Base-by-base conservation (phyloP, 2,113 vertebrate genomes). In the Tupaia tana region DNA sequence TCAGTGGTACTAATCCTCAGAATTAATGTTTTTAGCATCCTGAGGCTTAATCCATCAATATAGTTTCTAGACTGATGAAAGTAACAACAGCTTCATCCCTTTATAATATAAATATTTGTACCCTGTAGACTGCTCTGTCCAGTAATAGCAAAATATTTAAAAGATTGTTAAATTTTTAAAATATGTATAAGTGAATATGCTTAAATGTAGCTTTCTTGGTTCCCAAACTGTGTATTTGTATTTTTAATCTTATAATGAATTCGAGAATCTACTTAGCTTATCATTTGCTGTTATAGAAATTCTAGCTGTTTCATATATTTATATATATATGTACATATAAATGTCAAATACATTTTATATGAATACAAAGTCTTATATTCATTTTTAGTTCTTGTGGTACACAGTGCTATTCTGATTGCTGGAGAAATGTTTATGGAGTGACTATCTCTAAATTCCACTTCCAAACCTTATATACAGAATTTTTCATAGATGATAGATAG, bases 221-320 rank as follows among this genome's bases (percentile, higher is more conserved):
- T 84, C 25, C 66, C 11, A 95, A 89, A 89, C 34, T 43, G 63
- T 31, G 61, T 2, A 19, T 7, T 24, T 12, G 58, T 9, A 67
- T 85, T 64, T 95, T 83, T 66, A 73, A 73, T 66, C 66, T 59
- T 31, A 52, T 31, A 93, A 66, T 58, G 11, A 64, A 66, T 59
- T 84, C n/a, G 73, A 70, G 52, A 89, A 73, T 63, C 56, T 52
- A 90, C 52, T 86, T 69, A 95, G 29, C 87, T 52, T 74, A 56
- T 84, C 52, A 19, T 34, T 78, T 66, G 34, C 63, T 66, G 29
- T 56, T 79, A 66, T 19, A 78, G 58, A 85, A 85, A 2, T 71
- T 77, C 4, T 52, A 70, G 8, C 29, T 89, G 15, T 75, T 86
- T 86, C 54, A 80, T 78, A 81, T 74, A 59, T 27, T 58, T 58